phyloP scores from a whole-genome alignment of 2,797 vertebrate species.

The Enteromius argenteus region DNA sequence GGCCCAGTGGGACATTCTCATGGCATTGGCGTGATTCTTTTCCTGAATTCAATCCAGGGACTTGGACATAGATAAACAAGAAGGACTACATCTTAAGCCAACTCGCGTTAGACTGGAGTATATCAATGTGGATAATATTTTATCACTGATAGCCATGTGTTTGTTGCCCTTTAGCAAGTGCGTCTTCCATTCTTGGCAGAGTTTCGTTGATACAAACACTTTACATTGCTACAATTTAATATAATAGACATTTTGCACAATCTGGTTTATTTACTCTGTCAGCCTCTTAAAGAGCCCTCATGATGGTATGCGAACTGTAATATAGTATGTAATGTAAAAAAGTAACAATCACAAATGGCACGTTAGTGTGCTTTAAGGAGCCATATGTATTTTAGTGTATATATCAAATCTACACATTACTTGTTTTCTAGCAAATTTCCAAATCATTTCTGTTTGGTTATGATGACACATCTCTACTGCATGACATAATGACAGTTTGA shows the following conservation, averaged over 20 bases:
- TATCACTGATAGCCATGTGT: neutral
- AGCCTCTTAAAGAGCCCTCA: slow-evolving; percentile 2
- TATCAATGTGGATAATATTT: neutral
- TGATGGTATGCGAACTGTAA: neutral
- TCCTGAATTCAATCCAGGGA: slow-evolving; percentile 29
- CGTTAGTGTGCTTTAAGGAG: neutral
- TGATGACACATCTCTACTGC: neutral
- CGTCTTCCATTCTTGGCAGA: neutral
- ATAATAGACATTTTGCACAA: neutral
- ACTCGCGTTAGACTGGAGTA: neutral
- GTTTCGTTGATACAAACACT: neutral
- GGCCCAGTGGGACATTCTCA: slow-evolving; percentile 46
- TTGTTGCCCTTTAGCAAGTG: slow-evolving; percentile 1
- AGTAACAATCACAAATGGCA: neutral
- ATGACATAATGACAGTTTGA: neutral
- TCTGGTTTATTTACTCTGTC: neutral
- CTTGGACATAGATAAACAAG: neutral
- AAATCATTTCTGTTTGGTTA: neutral
- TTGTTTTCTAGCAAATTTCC: neutral
- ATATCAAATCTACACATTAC: neutral
- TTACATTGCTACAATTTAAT: neutral
- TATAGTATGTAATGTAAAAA: neutral
- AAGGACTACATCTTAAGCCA: neutral
- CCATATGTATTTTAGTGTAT: neutral
- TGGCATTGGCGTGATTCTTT: slow-evolving; percentile 34